Evolutionary conservation across 1,140 invertebrate species (phyloP).

Genomic region (Drosophila carrolli): DNA sequence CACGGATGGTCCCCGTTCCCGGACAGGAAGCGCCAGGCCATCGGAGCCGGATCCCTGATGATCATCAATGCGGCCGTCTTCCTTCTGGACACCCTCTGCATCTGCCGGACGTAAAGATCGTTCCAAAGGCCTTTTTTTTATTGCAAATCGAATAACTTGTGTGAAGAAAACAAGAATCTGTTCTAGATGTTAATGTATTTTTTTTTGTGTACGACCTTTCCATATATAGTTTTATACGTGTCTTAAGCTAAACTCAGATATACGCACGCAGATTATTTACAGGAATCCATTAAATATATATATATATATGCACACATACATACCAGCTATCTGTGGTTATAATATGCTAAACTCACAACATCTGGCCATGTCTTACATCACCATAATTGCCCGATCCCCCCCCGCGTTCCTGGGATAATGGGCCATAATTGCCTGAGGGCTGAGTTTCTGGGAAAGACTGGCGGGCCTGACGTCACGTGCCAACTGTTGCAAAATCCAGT

Average conservation of each 20-base stretch:
- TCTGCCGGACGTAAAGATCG: constrained; percentile 85
- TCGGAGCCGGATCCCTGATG: constrained; percentile 89
- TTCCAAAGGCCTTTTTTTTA: constrained; percentile 2
- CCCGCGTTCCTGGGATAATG: constrained; percentile 38
- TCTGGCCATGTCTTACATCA: constrained; percentile 57
- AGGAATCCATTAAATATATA: constrained; percentile 65
- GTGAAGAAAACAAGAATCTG: constrained; percentile 51
- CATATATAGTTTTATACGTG: constrained; percentile 13
- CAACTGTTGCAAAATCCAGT: constrained; percentile 30
- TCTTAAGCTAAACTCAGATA: constrained; percentile 55
- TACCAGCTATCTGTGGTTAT: constrained; percentile 25
- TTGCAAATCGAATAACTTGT: constrained; percentile 30
- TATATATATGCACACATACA: constrained; percentile 20
- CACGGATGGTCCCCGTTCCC: constrained; percentile 49
- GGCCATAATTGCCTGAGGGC: constrained; percentile 50
- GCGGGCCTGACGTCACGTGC: constrained; percentile 64
- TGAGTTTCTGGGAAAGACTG: constrained; percentile 61
- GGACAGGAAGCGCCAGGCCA: constrained; percentile 87
- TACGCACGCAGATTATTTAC: constrained; percentile 61
- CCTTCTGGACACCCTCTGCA: constrained; percentile 89
- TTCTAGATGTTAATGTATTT: constrained; percentile 9
- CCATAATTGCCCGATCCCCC: constrained; percentile 23
- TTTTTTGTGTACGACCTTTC: constrained; percentile 19
- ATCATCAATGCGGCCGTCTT: constrained; percentile 90
- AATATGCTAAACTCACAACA: constrained; percentile 34